phyloP scores from a whole-genome alignment of 2,888 invertebrate species.

The Heliconius erato region DNA sequence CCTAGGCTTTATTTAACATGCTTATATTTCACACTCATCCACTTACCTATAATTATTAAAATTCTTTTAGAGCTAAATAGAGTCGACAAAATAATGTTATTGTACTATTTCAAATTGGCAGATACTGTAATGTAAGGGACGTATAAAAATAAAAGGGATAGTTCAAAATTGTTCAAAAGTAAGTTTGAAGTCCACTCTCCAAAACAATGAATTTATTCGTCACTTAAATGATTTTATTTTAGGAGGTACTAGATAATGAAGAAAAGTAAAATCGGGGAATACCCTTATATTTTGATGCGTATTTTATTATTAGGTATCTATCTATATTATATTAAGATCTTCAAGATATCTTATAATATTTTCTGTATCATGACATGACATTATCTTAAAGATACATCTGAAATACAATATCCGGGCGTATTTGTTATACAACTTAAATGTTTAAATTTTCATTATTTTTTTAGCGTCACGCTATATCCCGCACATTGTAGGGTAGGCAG shows the following conservation, averaged over 20 bases:
- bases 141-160: too few relatives aligned
- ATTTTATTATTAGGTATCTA: neutral
- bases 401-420: neutral
- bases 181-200: too few relatives aligned
- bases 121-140: too few relatives aligned
- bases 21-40: neutral
- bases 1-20: neutral
- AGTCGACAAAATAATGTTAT: too few relatives aligned
- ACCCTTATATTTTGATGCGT: neutral
- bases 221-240: neutral
- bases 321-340: neutral
- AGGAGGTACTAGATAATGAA: neutral
- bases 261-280: neutral
- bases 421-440: neutral
- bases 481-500: too few relatives aligned
- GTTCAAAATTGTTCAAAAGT: too few relatives aligned
- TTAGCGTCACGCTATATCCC: too few relatives aligned
- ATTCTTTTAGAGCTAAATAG: neutral
- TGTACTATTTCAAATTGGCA: too few relatives aligned
- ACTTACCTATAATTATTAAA: neutral
- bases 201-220: too few relatives aligned
- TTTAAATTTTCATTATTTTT: too few relatives aligned
- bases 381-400: constrained; percentile 4
- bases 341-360: neutral
- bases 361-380: constrained; percentile 1